phyloP scores from a whole-genome alignment of 2,888 invertebrate species.

The Drosophila multiciliata region DNA sequence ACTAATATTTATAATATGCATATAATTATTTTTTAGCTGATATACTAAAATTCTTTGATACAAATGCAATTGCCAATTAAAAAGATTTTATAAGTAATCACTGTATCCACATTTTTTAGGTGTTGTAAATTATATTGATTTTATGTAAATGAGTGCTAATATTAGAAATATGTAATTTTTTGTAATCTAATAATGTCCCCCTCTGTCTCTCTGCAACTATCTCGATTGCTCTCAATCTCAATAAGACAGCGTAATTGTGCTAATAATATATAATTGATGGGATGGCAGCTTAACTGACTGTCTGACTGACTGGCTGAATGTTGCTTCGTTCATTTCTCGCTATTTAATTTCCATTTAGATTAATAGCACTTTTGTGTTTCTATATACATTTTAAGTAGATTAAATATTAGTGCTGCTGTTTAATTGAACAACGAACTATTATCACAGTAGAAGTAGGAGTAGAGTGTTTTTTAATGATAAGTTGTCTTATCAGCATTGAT shows the following conservation, averaged over 20 bases:
- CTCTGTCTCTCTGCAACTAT: neutral
- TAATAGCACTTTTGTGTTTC: neutral
- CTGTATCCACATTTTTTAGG: neutral
- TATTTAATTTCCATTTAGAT: constrained; percentile 1
- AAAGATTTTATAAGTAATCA: neutral
- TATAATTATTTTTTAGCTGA: neutral
- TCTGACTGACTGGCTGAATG: neutral
- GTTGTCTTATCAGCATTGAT: constrained; percentile 55
- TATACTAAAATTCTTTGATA: neutral
- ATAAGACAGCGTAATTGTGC: neutral
- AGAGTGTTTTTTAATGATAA: constrained; percentile 32
- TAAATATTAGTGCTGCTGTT: neutral
- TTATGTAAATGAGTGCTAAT: neutral
- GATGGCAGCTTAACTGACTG: constrained; percentile 4
- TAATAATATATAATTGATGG: constrained; percentile 1
- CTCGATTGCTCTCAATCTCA: neutral
- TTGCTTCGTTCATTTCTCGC: constrained; percentile 16
- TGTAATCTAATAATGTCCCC: neutral
- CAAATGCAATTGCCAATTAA: neutral
- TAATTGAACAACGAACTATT: neutral
- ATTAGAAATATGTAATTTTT: neutral
- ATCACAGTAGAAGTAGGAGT: neutral
- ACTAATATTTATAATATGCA: neutral
- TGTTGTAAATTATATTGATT: neutral
- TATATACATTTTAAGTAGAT: constrained; percentile 1